Evolutionary conservation across 2,113 vertebrate species (phyloP).

Genomic region (Syngnathoides biaculeatus): DNA sequence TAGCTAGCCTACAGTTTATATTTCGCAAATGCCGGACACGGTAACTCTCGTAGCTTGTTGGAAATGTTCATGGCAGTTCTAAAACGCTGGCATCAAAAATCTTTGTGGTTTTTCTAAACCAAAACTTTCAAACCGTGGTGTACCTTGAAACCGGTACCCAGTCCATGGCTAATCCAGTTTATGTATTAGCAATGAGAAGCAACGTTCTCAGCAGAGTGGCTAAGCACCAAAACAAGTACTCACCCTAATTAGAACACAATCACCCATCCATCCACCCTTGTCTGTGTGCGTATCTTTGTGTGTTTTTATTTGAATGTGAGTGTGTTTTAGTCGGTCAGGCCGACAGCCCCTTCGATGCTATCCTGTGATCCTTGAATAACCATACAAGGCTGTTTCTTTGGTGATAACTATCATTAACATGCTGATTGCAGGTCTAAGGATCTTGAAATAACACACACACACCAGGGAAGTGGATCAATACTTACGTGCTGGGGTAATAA

Average conservation of each 20-base stretch:
- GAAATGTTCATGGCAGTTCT: not conserved
- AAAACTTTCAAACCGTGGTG: not conserved
- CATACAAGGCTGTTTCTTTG: conserved; percentile 39
- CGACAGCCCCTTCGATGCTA: conserved; percentile 29
- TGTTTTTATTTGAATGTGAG: not conserved
- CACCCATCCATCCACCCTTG: not conserved
- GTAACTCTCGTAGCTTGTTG: not conserved
- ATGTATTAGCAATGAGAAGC: not conserved
- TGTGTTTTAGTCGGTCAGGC: not conserved
- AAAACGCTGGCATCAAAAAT: not conserved
- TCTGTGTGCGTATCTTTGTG: not conserved
- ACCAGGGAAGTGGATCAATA: conserved; percentile 69
- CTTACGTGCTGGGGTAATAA: conserved; percentile 70
- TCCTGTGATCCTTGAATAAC: conserved; percentile 34
- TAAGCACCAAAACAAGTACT: not conserved
- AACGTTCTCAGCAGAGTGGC: not conserved
- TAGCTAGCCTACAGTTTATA: too few relatives aligned
- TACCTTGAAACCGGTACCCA: not conserved
- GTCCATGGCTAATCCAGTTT: not conserved
- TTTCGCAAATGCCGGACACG: too few relatives aligned
- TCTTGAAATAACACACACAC: conserved; percentile 65
- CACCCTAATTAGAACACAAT: not conserved
- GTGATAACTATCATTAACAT: conserved; percentile 69
- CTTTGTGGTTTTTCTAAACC: not conserved
- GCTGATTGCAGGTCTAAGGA: conserved; percentile 64